These are phyloP conservation scores for Ips typographus DNA, from an alignment of 1,140 invertebrate species.

Conservation along the genomic window DNA sequence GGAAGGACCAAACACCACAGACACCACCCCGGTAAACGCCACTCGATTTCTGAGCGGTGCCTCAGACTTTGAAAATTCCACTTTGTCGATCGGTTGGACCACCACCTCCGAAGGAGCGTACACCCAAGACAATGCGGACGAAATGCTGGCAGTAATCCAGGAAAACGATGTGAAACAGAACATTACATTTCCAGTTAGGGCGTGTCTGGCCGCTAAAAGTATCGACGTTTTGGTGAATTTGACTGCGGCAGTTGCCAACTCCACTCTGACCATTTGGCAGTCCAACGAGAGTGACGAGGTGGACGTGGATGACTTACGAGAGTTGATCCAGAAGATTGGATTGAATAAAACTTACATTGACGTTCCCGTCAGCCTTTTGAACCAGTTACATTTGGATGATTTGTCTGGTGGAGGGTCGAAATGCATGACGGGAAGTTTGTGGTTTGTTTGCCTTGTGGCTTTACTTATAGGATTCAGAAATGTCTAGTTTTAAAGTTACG, in stretches of 20 bases:
- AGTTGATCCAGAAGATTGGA: slow-evolving; percentile 63
- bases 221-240: slow-evolving; percentile 56
- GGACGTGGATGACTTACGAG: slow-evolving; percentile 59
- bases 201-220: slow-evolving; percentile 70
- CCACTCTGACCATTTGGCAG: slow-evolving; percentile 75
- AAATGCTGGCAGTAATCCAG: slow-evolving; percentile 69
- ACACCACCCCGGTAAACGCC: slow-evolving; percentile 64
- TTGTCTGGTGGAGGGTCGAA: neutral
- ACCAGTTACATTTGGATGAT: slow-evolving; percentile 55
- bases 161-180: slow-evolving; percentile 57
- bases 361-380: slow-evolving; percentile 60
- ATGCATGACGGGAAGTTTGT: too few relatives aligned
- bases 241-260: slow-evolving; percentile 55
- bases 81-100: slow-evolving; percentile 87
- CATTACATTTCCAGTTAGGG: slow-evolving; percentile 82
- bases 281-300: slow-evolving; percentile 60
- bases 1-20: slow-evolving; percentile 70
- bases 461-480: too few relatives aligned
- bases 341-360: slow-evolving; percentile 69
- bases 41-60: slow-evolving; percentile 61
- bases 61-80: slow-evolving; percentile 64
- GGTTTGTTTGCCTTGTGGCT: too few relatives aligned
- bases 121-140: slow-evolving; percentile 65
- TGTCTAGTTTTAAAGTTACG: too few relatives aligned
- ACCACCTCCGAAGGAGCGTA: slow-evolving; percentile 68